A percentile compares a stretch with the other conserved stretches of the same genome.
These are phyloP conservation scores for Perizoma flavofasciatum DNA, from an alignment of 2,888 invertebrate genomes.

Conservation along the genomic window DNA sequence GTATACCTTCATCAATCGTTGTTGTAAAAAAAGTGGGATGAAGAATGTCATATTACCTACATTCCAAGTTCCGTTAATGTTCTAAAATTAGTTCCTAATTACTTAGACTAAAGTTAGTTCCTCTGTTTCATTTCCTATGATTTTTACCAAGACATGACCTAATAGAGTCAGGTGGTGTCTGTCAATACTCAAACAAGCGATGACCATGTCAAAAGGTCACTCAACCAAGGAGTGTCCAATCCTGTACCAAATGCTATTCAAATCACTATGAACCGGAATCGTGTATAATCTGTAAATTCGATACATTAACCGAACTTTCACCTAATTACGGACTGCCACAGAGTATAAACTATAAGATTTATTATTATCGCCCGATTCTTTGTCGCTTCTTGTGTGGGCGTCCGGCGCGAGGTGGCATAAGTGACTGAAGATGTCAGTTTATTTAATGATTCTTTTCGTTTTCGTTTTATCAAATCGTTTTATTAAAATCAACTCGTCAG, in stretches of 20 bases:
- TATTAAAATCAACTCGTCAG: no score
- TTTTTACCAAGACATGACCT: no score
- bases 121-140: no score
- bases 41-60: no score
- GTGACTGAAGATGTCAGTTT: constrained; percentile 13
- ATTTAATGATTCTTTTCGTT: not conserved
- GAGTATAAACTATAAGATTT: constrained; percentile 36
- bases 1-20: no score
- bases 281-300: constrained; percentile 42
- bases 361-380: constrained; percentile 25
- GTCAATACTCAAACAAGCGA: not conserved
- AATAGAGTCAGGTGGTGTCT: no score
- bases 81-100: no score
- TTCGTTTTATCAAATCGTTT: no score
- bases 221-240: constrained; percentile 7
- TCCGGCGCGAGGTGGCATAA: constrained; percentile 1
- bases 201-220: constrained; percentile 9
- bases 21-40: no score
- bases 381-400: constrained; percentile 22
- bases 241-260: constrained; percentile 16
- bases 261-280: constrained; percentile 11
- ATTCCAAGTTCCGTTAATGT: no score
- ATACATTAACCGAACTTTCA: constrained; percentile 48
- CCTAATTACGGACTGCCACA: constrained; percentile 45
- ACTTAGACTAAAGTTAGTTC: no score